These are phyloP conservation scores for Diorhabda carinulata DNA, from an alignment of 1,140 invertebrate genomes.

Conservation along the genomic window DNA sequence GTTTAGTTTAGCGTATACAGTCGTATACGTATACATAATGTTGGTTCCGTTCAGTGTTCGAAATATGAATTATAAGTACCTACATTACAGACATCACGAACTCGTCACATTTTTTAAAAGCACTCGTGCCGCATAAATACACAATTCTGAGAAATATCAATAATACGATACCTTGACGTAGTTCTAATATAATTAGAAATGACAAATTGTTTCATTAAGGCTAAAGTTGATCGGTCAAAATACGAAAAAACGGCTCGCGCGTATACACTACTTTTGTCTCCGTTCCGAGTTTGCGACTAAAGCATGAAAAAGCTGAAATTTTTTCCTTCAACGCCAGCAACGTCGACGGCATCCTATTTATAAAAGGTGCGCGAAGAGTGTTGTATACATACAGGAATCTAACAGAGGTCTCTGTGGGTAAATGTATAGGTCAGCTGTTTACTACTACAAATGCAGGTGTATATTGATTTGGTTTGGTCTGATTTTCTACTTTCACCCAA, in stretches of 20 bases:
- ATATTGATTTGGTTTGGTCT: background rate
- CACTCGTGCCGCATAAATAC: too few species aligned
- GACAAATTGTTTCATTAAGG: constrained; percentile 4
- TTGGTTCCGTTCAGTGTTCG: too few species aligned
- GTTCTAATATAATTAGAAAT: background rate
- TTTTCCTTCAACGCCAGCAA: constrained; percentile 11
- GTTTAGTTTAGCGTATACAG: too few species aligned
- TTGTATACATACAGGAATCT: constrained; percentile 19
- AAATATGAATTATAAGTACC: too few species aligned
- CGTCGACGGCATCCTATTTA: constrained; percentile 26
- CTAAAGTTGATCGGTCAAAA: background rate
- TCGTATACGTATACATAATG: too few species aligned
- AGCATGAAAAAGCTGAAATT: constrained; percentile 14
- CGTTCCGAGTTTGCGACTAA: background rate
- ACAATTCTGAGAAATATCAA: constrained; percentile 3
- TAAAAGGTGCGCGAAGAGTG: constrained; percentile 30
- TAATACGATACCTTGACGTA: constrained; percentile 8
- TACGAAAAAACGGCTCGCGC: constrained; percentile 8
- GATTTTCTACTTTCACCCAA: background rate
- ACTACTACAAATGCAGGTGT: background rate
- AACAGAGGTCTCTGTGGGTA: constrained; percentile 1
- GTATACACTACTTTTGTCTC: constrained; percentile 9
- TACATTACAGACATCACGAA: too few species aligned
- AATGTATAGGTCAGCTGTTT: constrained; percentile 25
- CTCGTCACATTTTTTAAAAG: too few species aligned